Evolutionary conservation across 2,797 vertebrate genomes (phyloP), one percentile per base, ranked within the genome.

Genomic region (Hypotaenidia philippensis): DNA sequence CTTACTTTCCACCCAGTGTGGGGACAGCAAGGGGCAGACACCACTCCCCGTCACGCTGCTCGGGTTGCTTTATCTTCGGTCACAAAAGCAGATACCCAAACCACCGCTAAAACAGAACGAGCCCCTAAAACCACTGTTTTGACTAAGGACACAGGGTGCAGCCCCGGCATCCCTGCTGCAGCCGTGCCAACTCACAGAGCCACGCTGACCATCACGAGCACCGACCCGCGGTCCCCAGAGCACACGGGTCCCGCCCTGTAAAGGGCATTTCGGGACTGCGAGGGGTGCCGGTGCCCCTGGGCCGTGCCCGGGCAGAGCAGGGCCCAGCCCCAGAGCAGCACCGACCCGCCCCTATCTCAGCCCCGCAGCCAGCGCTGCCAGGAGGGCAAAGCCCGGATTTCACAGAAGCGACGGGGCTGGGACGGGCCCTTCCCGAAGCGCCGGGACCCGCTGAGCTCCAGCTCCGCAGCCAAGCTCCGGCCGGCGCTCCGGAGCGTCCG

Each of bases 221-320:
- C 64, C 34, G 1, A 1, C 44, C n/a, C 32, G 6, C 5, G 0
- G 45, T 19, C 10, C 29, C 29, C 65, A 26, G 1, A 12, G 15
- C 50, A 1, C 1, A 0, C 1, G 3, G 74, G 26, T n/a, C 9
- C 1, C 0, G n/a, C n/a, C 36, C 11, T 2, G 38, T 47, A 45
- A 36, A 52, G 63, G 27, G 38, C 9, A 9, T 52, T 59, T 13
- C 8, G n/a, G 26, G 61, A 16, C 26, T 5, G 1, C 1, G n/a
- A 41, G 38, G 18, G 36, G 38, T 27, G 22, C 29, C 41, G 20
- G 68, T 15, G 13, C 20, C 22, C 34, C 18, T 2, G 2, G 9
- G 11, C 16, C 7, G 3, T 6, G 13, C 45, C 44, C 3, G 5
- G 21, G 36, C 59, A 83, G 71, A n/a, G 56, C 70, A 55, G 70